phyloP scores from a whole-genome alignment of 2,888 invertebrate species.

The Holacanthella duospinosa region DNA sequence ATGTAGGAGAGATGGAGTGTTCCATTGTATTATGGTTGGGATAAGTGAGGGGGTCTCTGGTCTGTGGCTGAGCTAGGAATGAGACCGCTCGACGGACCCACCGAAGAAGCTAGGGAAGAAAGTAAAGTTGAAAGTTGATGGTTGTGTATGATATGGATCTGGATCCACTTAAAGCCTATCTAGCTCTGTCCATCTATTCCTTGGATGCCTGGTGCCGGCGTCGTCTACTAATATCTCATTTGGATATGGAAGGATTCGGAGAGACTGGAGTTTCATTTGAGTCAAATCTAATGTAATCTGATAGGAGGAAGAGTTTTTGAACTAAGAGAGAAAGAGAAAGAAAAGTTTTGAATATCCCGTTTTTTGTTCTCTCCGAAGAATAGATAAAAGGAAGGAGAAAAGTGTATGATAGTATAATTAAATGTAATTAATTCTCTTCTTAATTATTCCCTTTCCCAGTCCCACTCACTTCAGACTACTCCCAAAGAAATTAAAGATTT shows the following conservation, averaged over 20 bases:
- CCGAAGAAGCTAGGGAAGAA: too few species aligned
- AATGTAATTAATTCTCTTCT: constrained; percentile 38
- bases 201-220: background rate
- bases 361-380: constrained; percentile 29
- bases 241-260: background rate
- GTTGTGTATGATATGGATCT: too few species aligned
- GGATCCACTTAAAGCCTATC: background rate
- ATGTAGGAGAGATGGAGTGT: too few species aligned
- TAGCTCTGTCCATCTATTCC: background rate
- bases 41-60: too few species aligned
- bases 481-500: too few species aligned
- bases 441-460: constrained; percentile 33
- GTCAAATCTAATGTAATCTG: constrained; percentile 26
- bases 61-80: too few species aligned
- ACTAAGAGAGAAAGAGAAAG: constrained; percentile 13
- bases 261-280: too few species aligned
- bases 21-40: too few species aligned
- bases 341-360: constrained; percentile 23
- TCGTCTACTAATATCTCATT: background rate
- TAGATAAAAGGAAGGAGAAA: constrained; percentile 14
- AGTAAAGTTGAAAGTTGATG: too few species aligned
- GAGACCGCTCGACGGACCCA: too few species aligned
- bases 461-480: too few species aligned
- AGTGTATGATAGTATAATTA: constrained; percentile 37
- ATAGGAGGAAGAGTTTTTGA: constrained; percentile 17